Percentiles rank a stretch among this genome's conserved stretches.
Conservation (phyloP, 2,113 vertebrate species). For the Thamnaconus septentrionalis region DNA sequence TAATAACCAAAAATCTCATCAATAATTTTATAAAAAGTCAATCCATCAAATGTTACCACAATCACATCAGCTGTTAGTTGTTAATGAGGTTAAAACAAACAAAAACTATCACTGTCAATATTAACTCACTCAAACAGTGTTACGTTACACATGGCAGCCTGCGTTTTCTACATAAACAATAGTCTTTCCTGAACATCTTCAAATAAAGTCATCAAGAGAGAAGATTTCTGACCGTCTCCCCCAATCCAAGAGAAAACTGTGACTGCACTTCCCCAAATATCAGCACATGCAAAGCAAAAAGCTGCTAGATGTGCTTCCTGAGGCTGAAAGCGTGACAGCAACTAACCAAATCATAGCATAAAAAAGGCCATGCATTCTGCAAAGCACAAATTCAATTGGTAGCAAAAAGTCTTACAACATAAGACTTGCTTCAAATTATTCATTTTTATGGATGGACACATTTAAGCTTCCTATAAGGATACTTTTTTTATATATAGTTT, state of each 20-base stretch:
- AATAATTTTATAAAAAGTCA: not conserved
- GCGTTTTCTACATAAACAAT: not conserved
- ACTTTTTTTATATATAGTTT: too few relatives aligned
- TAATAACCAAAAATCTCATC: not conserved
- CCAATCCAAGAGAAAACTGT: not conserved
- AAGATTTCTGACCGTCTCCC: slow-evolving; percentile 1
- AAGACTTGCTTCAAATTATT: not conserved
- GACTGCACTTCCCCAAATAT: slow-evolving; percentile 1
- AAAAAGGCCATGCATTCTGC: slow-evolving; percentile 28
- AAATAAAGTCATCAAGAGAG: slow-evolving; percentile 44
- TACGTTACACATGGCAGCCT: slow-evolving; percentile 23
- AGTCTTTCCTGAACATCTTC: not conserved
- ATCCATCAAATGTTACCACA: not conserved
- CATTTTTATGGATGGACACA: too few relatives aligned
- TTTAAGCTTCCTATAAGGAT: too few relatives aligned
- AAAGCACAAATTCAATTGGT: slow-evolving; percentile 30
- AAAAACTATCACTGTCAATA: slow-evolving; percentile 6
- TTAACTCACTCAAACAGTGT: slow-evolving; percentile 22
- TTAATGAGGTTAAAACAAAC: slow-evolving; percentile 40
- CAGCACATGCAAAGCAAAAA: slow-evolving; percentile 55
- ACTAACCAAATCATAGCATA: not conserved
- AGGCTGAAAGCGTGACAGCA: not conserved
- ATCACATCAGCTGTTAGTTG: slow-evolving; percentile 42
- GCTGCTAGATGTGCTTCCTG: slow-evolving; percentile 11
- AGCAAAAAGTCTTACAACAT: not conserved